Base-by-base conservation (phyloP, 2,113 vertebrate species). In the Elachura formosa region DNA sequence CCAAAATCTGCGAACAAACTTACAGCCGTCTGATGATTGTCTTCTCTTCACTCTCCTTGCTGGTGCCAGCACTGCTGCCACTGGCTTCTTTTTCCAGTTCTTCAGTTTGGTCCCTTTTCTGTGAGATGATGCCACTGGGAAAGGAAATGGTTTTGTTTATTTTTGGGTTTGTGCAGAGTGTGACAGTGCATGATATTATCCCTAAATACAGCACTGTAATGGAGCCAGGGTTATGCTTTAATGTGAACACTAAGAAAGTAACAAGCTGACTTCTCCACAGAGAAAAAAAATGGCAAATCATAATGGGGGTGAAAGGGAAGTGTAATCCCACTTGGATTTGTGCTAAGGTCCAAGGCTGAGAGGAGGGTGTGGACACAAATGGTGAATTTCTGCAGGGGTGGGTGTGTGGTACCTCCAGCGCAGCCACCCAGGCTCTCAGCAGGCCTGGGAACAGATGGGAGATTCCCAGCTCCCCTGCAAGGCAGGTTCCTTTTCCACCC, bases 21-120 rank as follows among this genome's bases (percentile, higher is more conserved):
- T 92, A 99, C 99, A 99, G 97, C 90, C 98, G 98, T 92, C 95
- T 96, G 94, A 99, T 98, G 73, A 98, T 98, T 7, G 98, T 98
- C 94, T 97, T 99, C 84, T 99, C 98, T 69, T 98, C 97, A 5
- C 97, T 98, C 48, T 83, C 56, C 41, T 92, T 86, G 33, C 91
- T 58, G 51, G 31, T 56, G 18, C 92, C 52, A 26, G 97, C 8
- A n/a, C 87, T 84, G 34, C 96, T 75, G 80, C 81, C 45, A 49
- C 63, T 69, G 95, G 94, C 31, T 90, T 96, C 95, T 96, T 97
- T 89, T 97, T 98, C 92, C 58, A 75, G 75, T 78, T 92, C 87
- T 72, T 98, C 97, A 94, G 94, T 97, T 54, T 97, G 91, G 56
- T 97, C 93, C 72, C 97, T 98, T 75, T 94, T 96, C 25, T 97